Base-by-base conservation (phyloP, 2,888 invertebrate species). In the Leucoma salicis region DNA sequence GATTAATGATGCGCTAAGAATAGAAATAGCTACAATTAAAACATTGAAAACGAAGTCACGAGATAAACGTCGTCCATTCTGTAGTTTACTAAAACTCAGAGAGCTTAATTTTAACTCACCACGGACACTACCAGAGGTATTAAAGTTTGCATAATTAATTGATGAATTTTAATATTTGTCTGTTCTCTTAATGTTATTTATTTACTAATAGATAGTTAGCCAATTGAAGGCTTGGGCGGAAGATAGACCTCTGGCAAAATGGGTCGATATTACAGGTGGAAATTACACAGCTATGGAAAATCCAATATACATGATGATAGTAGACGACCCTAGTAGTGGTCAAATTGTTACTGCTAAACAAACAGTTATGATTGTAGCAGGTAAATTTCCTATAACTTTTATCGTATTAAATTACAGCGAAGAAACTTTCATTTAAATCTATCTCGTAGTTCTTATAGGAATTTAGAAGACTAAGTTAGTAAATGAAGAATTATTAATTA, bases 211-310 rank as follows among this genome's bases (percentile, higher is more conserved):
- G 88, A 84, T 89, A 63, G 64, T 72, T 18, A 35, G 52, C 13
- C 84, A 87, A 52, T 52, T 89, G 43, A 83, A 77, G 54, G 59
- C 70, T 18, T 89, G 88, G 88, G 77, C 80, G 25, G 82, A 82
- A 27, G 64, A 63, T 1, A 89, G 89, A 53, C 88, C 87, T 1
- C 44, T 88, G 6, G 84, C 74, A 7, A 84, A 82, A 63, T 76
- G 73, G 74, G 49, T 78, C 11, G 88, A 89, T 43, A 81, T 89
- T 35, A 88, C 86, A 0, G 53, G 69, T 25, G 82, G 84, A 13
- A 88, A 87, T 53, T 74, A 68, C 8, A 89, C 89, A 4, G 63
- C 71, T 1, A 86, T 89, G 87, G 85, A 88, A 55, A 86, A 88
- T 59, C 84, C 87, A 13, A 86, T 89, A 47, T 74, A 86, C 43